phyloP scores from a whole-genome alignment of 2,888 invertebrate species.

The Stictocephala bisonia region DNA sequence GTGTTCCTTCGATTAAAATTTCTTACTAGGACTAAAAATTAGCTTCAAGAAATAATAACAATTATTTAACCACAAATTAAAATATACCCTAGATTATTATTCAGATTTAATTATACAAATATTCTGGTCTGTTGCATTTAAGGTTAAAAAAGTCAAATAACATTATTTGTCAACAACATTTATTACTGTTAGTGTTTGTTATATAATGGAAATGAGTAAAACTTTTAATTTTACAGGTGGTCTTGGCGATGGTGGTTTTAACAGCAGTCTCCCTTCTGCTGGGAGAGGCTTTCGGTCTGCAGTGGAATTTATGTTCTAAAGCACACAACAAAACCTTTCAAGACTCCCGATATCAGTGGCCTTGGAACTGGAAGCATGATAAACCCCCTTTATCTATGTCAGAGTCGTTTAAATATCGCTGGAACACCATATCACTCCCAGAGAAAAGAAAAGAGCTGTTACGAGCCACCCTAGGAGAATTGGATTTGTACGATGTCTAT shows the following conservation, averaged over 20 bases:
- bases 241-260: constrained; percentile 1
- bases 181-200: too few species aligned
- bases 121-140: too few species aligned
- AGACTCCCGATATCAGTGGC: background rate
- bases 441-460: constrained; percentile 18
- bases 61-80: too few species aligned
- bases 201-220: too few species aligned
- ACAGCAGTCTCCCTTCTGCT: constrained; percentile 1
- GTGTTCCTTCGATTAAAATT: too few species aligned
- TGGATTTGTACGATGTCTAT: background rate
- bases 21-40: too few species aligned
- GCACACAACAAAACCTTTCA: background rate
- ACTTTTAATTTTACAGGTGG: too few species aligned
- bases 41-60: too few species aligned
- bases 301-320: constrained; percentile 10
- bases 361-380: constrained; percentile 19
- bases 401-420: constrained; percentile 2
- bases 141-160: too few species aligned
- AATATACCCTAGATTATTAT: too few species aligned
- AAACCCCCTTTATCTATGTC: background rate
- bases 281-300: constrained; percentile 17
- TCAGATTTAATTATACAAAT: too few species aligned
- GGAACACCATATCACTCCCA: constrained; percentile 19
- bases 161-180: too few species aligned
- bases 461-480: background rate